Evolutionary conservation across 53 echinoderm and acorn worm genomes (phyloP).

Genomic region (Stichopus horrens): DNA sequence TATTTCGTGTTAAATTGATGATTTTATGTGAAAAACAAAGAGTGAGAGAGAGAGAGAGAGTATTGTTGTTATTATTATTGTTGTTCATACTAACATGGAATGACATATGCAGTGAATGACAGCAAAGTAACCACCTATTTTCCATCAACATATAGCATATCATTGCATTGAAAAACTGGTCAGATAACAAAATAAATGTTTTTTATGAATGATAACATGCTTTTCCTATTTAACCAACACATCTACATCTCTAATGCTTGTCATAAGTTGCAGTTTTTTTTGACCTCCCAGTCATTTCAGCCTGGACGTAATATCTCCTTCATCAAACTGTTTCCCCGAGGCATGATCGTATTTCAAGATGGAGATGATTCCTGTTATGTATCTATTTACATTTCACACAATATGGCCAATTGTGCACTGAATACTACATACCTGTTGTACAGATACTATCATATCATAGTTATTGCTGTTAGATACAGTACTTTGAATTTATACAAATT

Average conservation of each 20-base stretch:
- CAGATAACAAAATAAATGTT: not conserved
- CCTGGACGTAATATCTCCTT: not conserved
- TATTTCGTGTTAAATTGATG: not conserved
- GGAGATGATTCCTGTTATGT: not conserved
- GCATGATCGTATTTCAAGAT: not conserved
- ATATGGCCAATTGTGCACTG: too few relatives aligned
- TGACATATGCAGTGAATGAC: constrained; percentile 28
- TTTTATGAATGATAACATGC: constrained; percentile 8
- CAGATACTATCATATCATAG: too few relatives aligned
- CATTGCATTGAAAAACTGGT: not conserved
- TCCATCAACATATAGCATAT: not conserved
- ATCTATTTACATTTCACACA: too few relatives aligned
- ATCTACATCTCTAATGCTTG: constrained; percentile 15
- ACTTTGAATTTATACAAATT: too few relatives aligned
- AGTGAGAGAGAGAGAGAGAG: not conserved
- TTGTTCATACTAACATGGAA: constrained; percentile 9
- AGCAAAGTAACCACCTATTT: not conserved
- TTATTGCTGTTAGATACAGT: too few relatives aligned
- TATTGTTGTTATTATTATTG: not conserved
- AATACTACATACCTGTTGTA: too few relatives aligned
- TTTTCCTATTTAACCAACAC: constrained; percentile 9
- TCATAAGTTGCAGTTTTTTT: constrained; percentile 2
- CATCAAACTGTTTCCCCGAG: too few relatives aligned
- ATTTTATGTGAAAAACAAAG: not conserved
- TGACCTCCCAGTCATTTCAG: not conserved